Evolutionary conservation across 1,140 invertebrate genomes (phyloP), one percentile per base, ranked within the genome.

Genomic region (Drusus annulatus): DNA sequence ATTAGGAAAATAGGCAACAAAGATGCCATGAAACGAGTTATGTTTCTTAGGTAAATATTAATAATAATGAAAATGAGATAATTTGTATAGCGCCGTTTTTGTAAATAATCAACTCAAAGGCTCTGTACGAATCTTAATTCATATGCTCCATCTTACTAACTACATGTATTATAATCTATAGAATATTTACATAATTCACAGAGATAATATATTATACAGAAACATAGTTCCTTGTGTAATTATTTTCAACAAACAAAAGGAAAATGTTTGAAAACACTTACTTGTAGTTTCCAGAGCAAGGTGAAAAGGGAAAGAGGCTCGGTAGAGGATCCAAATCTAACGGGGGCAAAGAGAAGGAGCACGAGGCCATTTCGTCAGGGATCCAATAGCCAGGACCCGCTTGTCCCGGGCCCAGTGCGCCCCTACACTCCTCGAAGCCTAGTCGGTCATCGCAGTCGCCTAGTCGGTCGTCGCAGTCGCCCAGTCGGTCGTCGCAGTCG

Each of bases 281-380:
- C 93, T 94, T 94, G 88, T 94, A 95, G 62, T 90, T 92, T 45
- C 87, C 87, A 69, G 91, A 89, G 62, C 93, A 93, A 0, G 94
- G 94, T 81, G 94, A 95, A 86, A 95, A 93, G 6, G 92, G 93
- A 85, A 94, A 94, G 15, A 95, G 86, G 85, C 92, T 91, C 58
- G 94, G 93, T 60, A 95, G 85, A 5, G 94, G 94, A 84, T 95
- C 94, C 83, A 95, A 88, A 84, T 96, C 94, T 62, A 96, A 88
- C 2, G 94, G 92, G 54, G 93, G 93, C 62, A 95, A 86, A 1
- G 94, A 93, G 87, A 96, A 95, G 21, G 94, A 94, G 19, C 71
- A 75, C 36, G 71, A 75, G 31, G 93, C 94, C 94, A 95, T 95
- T 84, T 95, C 94, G 87, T 95, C 94, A 51, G 90, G 88, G 84